Conservation (phyloP, 2,797 vertebrate species). For the Aldrovandia affinis region DNA sequence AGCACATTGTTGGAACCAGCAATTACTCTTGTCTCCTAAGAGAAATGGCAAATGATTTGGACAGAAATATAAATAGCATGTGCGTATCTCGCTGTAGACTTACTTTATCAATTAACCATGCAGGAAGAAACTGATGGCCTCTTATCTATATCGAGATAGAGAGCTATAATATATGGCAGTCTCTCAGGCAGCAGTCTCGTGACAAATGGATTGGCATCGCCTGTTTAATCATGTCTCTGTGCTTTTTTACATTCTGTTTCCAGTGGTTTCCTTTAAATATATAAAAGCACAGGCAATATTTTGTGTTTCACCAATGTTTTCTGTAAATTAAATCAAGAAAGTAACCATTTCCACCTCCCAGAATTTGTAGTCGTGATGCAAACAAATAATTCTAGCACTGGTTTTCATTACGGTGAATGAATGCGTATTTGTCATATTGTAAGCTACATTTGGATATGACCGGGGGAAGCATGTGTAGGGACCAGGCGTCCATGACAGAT, state of each 20-base stretch:
- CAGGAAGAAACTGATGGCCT: not conserved
- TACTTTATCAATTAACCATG: constrained; percentile 13
- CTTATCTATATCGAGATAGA: not conserved
- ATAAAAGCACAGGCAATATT: not conserved
- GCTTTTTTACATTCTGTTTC: not conserved
- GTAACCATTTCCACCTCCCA: too few relatives aligned
- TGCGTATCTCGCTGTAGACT: not conserved
- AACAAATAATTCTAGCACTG: too few relatives aligned
- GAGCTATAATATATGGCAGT: not conserved
- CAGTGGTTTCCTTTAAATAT: not conserved
- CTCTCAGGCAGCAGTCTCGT: not conserved
- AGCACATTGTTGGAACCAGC: not conserved
- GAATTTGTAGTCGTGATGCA: too few relatives aligned
- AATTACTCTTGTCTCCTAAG: not conserved
- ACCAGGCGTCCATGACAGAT: too few relatives aligned
- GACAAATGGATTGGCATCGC: not conserved
- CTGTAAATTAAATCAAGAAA: too few relatives aligned
- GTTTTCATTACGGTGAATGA: too few relatives aligned
- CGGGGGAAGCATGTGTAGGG: too few relatives aligned
- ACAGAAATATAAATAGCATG: not conserved
- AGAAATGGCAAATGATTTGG: not conserved
- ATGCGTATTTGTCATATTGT: too few relatives aligned
- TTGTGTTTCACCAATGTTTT: too few relatives aligned
- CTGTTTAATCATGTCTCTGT: not conserved
- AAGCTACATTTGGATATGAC: too few relatives aligned